Conservation (phyloP, 2,888 invertebrate species). For the Pterostichus madidus region DNA sequence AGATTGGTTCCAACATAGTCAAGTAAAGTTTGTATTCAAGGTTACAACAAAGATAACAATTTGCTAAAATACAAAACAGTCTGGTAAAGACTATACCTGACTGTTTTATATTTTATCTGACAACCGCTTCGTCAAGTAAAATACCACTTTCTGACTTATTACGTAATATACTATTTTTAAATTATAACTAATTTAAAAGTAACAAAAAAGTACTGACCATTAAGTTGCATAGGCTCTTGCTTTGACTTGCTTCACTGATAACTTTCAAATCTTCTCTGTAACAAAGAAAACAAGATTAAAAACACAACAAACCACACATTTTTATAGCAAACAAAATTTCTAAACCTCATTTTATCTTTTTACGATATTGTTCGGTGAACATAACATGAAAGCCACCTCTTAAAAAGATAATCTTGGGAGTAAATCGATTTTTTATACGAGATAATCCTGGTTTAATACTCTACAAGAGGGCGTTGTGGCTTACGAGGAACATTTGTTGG, state of each 20-base stretch:
- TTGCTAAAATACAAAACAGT: too few relatives aligned
- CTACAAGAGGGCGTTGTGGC: not conserved
- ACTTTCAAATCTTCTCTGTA: slow-evolving; percentile 78
- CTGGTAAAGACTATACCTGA: too few relatives aligned
- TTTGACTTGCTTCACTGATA: slow-evolving; percentile 77
- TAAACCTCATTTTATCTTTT: slow-evolving; percentile 21
- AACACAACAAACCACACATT: slow-evolving; percentile 12
- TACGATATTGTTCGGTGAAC: slow-evolving; percentile 4
- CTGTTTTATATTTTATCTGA: too few relatives aligned
- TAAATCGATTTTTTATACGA: slow-evolving; percentile 49
- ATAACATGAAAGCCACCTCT: slow-evolving; percentile 14
- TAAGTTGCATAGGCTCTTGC: slow-evolving; percentile 79
- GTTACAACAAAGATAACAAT: too few relatives aligned
- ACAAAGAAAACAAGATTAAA: slow-evolving; percentile 69
- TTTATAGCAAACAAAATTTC: slow-evolving; percentile 7
- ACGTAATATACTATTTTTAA: too few relatives aligned
- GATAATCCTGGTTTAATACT: slow-evolving; percentile 43
- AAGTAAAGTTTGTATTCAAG: too few relatives aligned
- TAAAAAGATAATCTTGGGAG: slow-evolving; percentile 27
- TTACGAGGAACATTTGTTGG: slow-evolving; percentile 34
- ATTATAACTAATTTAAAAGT: too few relatives aligned
- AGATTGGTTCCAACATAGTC: too few relatives aligned
- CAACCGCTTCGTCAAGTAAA: too few relatives aligned
- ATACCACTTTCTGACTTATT: too few relatives aligned
- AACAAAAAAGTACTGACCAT: slow-evolving; percentile 75